phyloP scores from a whole-genome alignment of 2,113 vertebrate species.

The Hemicordylus capensis region DNA sequence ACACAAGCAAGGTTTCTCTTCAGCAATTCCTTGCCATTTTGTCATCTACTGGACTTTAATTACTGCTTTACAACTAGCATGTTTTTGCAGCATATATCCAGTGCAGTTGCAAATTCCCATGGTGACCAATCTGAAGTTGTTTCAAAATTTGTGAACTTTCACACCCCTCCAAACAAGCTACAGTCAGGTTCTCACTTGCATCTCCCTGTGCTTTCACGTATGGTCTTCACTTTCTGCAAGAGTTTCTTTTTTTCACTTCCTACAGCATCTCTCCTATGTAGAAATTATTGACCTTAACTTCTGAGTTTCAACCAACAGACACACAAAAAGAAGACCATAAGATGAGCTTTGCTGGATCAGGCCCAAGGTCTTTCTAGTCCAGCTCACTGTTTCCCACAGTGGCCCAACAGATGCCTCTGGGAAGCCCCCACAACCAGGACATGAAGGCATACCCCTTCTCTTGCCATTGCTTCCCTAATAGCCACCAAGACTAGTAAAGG shows the following conservation, averaged over 20 bases:
- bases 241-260: background rate
- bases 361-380: too few relatives aligned
- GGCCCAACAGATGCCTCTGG: too few relatives aligned
- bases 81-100: background rate
- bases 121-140: background rate
- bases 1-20: background rate
- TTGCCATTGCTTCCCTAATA: too few relatives aligned
- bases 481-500: too few relatives aligned
- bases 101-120: background rate
- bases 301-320: background rate
- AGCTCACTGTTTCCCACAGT: too few relatives aligned
- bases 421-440: too few relatives aligned
- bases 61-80: background rate
- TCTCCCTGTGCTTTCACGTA: background rate
- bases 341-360: too few relatives aligned
- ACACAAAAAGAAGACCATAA: background rate
- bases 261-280: background rate
- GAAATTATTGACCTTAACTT: too few relatives aligned
- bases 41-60: background rate
- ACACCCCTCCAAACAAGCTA: background rate
- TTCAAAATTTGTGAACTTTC: background rate
- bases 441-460: too few relatives aligned
- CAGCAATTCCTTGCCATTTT: background rate
- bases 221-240: background rate
- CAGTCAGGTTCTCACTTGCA: background rate